Evolutionary conservation across 2,888 invertebrate species (phyloP), one percentile per base, ranked within the genome.

Genomic region (Phytoseiulus persimilis): DNA sequence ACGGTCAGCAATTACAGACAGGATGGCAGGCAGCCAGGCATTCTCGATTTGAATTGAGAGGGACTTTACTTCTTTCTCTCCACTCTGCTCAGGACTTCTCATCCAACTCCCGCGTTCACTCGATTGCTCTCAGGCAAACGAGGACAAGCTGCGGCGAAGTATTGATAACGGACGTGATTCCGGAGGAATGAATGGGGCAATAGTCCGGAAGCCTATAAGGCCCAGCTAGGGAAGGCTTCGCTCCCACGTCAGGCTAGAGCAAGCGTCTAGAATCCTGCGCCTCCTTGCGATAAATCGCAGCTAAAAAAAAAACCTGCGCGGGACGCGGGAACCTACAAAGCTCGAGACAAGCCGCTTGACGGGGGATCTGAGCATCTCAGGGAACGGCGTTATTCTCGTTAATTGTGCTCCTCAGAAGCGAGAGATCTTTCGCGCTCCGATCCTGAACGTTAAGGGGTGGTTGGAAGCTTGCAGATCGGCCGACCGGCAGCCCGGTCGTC

Each of bases 21-120:
- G 39, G n/a, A n/a, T n/a, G n/a, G 39, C 39, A 39, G 65, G 9
- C 65, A 65, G 65, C 9, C 65, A 18, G 65, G 65, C 65, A 65
- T 65, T 65, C 65, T 65, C 65, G 65, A 65, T 65, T 65, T 65
- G 65, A 65, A 65, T 65, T 65, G 65, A 65, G 65, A 65, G 65
- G 65, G 65, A 65, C 65, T 65, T 65, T 65, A 65, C 65, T 65
- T 65, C 65, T 65, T 65, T 28, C 18, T 65, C 18, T 9, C 39
- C 39, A 6, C 18, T 65, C 65, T 28, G 14, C 65, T 2, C 18
- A 6, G 65, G 65, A 65, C 65, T 65, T 28, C 65, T 65, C 18
- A 65, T 65, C 18, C 65, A 23, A 65, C 65, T 65, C 65, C 18
- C 65, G 28, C 65, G 65, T 28, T 65, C 65, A 23, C 65, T 14